Percentiles rank a stretch among this genome's conserved stretches.
phyloP scores from a whole-genome alignment of 2,113 vertebrate genomes.

The Petromus typicus region DNA sequence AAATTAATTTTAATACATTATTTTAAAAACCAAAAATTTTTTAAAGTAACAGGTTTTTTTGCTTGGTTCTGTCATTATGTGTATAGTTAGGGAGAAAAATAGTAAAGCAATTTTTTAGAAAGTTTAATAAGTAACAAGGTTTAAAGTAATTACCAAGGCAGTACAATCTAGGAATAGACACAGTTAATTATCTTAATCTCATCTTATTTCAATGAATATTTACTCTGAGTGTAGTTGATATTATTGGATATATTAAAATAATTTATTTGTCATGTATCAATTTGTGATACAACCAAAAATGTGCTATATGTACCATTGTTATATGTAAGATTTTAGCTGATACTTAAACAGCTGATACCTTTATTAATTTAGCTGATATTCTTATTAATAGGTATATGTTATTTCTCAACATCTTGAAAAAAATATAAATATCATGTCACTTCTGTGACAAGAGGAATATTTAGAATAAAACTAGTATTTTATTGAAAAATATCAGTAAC shows the following conservation, averaged over 20 bases:
- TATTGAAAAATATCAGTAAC: conserved; percentile 9
- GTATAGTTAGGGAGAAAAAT: background rate
- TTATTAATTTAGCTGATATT: too few species aligned
- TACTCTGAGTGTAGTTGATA: background rate
- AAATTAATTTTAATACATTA: conserved; percentile 17
- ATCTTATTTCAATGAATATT: conserved; percentile 3
- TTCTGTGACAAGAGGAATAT: conserved; percentile 10
- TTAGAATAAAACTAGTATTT: conserved; percentile 12
- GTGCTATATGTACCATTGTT: background rate
- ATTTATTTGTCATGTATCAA: background rate
- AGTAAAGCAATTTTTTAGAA: background rate
- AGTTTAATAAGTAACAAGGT: background rate
- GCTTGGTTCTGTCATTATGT: background rate
- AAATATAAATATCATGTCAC: background rate
- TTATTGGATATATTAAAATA: conserved; percentile 30
- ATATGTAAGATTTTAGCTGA: background rate
- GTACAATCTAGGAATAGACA: background rate
- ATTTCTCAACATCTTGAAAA: background rate
- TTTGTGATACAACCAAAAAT: background rate
- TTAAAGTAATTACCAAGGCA: background rate
- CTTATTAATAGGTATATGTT: background rate
- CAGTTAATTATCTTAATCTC: background rate
- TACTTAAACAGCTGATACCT: too few species aligned
- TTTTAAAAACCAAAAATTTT: background rate
- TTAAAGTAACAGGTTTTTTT: background rate